Evolutionary conservation across 2,113 vertebrate genomes (phyloP), one percentile per base, ranked within the genome.

Genomic region (Thryonomys swinderianus): DNA sequence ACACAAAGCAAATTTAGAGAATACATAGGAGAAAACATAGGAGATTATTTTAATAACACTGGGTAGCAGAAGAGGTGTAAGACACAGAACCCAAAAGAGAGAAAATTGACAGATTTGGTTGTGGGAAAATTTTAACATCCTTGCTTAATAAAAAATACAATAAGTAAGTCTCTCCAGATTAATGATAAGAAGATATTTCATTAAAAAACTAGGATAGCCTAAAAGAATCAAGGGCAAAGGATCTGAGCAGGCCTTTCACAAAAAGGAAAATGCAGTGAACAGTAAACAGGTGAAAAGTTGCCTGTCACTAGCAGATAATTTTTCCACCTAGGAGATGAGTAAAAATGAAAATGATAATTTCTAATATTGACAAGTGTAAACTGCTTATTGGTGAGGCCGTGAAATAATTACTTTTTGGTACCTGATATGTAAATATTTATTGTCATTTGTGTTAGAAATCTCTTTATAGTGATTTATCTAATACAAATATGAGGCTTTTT

Each of bases 91-190:
- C 48, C 21, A 16, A 66, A 55, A 45, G 25, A 87, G 82, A 78
- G 88, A 89, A 85, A 82, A 53, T 18, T 87, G 85, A 16, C n/a
- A 82, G 57, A 93, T 80, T 96, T 93, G 14, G 40, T 78, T 96
- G 74, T 55, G 30, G 76, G 87, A 89, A 85, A 86, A 27, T 80
- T 67, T 90, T 16, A 34, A 81, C 83, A 94, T 37, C 57, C 67
- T 95, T 40, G 7, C 62, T 20, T 79, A 37, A 76, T 90, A 21
- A 96, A 79, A 90, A 45, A 66, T 32, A 10, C 30, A 16, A 85
- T 71, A 62, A 85, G 42, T n/a, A 94, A 40, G 11, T 85, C 87
- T 69, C 30, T 88, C 53, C n/a, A 90, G 59, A 85, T 67, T 61
- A 92, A 27, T 73, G 69, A 89, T 53, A 85, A 84, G 59, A 85